Conservation (phyloP, 2,113 vertebrate genomes). For the Chloroceryle aenea region DNA sequence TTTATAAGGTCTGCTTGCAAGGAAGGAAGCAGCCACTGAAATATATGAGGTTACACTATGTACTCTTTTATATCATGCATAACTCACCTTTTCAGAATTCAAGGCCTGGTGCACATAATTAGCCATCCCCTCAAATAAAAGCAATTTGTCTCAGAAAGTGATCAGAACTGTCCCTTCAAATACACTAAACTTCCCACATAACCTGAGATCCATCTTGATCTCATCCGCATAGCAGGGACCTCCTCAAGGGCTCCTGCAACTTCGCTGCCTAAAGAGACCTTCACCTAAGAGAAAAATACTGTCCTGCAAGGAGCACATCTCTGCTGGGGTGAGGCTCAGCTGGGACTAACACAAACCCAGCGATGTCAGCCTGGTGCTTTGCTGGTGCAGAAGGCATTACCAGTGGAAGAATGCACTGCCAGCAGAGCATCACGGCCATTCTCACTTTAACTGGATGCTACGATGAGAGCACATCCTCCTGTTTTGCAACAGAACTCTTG, state of each 20-base stretch:
- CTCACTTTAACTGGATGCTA: background rate
- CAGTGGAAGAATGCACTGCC: background rate
- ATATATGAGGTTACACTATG: background rate
- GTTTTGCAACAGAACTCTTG: background rate
- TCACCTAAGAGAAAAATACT: background rate
- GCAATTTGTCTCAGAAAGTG: background rate
- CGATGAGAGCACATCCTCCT: rapidly evolving
- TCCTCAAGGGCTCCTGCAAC: background rate
- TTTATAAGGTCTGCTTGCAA: background rate
- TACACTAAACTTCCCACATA: background rate
- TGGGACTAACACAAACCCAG: background rate
- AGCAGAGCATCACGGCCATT: background rate
- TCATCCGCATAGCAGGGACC: background rate
- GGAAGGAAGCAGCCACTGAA: background rate
- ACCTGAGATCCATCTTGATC: background rate
- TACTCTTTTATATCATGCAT: background rate
- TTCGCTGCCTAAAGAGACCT: background rate
- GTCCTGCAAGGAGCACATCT: background rate
- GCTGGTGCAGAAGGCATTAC: background rate
- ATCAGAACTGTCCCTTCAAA: background rate
- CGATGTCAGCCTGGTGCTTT: background rate
- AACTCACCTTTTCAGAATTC: background rate
- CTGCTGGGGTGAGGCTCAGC: background rate
- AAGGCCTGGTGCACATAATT: background rate
- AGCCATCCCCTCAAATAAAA: background rate